phyloP scores from a whole-genome alignment of 2,113 vertebrate genomes.

The Trogon surrucura region DNA sequence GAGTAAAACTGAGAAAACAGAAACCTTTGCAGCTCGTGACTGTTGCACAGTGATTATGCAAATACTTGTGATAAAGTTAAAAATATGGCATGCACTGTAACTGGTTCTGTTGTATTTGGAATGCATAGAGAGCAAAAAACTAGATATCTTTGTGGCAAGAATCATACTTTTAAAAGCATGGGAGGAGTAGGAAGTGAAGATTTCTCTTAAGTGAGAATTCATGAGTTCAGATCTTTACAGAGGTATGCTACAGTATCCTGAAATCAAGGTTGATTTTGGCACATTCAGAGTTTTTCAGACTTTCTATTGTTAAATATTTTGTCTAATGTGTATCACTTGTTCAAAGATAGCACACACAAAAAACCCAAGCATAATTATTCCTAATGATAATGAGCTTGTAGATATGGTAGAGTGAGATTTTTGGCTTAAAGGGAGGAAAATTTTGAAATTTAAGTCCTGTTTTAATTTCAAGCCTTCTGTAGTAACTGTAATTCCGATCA shows the following conservation, averaged over 20 bases:
- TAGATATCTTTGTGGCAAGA: background rate
- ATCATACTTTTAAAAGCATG: background rate
- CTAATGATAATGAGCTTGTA: background rate
- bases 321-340: rapidly evolving
- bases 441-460: background rate
- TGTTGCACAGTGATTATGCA: background rate
- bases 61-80: background rate
- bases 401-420: background rate
- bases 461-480: background rate
- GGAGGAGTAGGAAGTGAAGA: background rate
- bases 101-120: background rate
- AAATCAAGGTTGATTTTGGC: background rate
- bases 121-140: background rate
- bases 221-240: background rate
- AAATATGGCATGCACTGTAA: background rate
- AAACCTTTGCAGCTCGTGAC: background rate
- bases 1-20: background rate
- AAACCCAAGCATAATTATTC: background rate
- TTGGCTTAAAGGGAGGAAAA: background rate
- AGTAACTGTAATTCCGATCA: background rate
- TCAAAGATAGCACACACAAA: background rate
- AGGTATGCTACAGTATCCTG: background rate
- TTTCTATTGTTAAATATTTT: background rate
- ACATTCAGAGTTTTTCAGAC: background rate
- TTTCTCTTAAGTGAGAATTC: background rate